A percentile compares a stretch with the other conserved stretches of the same genome.
Evolutionary conservation across 2,888 invertebrate species (phyloP).

Genomic region (Geophilus truncorum): DNA sequence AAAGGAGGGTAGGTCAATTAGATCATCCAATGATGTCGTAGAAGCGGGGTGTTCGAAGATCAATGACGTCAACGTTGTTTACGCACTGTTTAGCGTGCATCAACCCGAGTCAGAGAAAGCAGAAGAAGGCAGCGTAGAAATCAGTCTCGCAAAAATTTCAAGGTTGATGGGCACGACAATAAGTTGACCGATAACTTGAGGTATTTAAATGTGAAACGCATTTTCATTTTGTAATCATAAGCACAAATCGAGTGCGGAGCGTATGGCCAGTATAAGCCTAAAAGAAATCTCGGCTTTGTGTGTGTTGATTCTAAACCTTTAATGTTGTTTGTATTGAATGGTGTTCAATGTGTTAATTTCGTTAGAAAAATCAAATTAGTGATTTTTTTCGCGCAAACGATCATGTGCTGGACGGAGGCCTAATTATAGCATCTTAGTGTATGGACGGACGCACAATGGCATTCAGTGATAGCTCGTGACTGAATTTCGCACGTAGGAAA

Average conservation of each 20-base stretch:
- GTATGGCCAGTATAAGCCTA: not conserved
- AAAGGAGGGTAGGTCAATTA: not conserved
- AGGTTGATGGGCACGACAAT: slow-evolving; percentile 18
- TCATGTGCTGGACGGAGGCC: not conserved
- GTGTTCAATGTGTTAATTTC: not conserved
- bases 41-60: slow-evolving; percentile 17
- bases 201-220: not conserved
- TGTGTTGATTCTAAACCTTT: not conserved
- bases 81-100: slow-evolving; percentile 29
- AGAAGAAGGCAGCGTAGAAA: not conserved
- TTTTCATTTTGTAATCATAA: not conserved
- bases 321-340: not conserved
- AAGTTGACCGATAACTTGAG: not conserved
- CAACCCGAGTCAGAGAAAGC: not conserved
- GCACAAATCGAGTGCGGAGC: not conserved
- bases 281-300: slow-evolving; percentile 5
- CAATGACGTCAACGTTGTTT: slow-evolving; percentile 28
- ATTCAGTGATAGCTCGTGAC: not conserved
- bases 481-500: not conserved
- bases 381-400: not conserved
- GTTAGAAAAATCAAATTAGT: not conserved
- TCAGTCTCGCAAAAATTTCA: slow-evolving; percentile 8
- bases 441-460: not conserved
- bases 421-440: not conserved
- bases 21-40: slow-evolving; percentile 18